Conservation (phyloP, 92 coral and sea anemone genomes). For the Paramuricea clavata region DNA sequence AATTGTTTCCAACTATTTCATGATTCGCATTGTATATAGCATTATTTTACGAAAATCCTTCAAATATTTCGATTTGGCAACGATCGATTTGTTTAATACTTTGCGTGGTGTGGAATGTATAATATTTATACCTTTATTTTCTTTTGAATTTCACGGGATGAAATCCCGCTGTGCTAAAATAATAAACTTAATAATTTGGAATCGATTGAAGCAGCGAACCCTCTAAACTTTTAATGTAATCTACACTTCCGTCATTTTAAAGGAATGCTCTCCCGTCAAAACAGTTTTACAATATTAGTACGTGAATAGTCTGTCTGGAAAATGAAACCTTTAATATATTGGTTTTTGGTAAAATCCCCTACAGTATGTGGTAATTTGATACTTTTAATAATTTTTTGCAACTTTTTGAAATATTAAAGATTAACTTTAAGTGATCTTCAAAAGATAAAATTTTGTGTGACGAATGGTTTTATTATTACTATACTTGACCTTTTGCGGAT, state of each 20-base stretch:
- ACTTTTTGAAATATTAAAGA: neutral
- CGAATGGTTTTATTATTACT: neutral
- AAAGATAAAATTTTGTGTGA: neutral
- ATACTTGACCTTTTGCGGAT: neutral
- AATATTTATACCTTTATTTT: conserved; percentile 20
- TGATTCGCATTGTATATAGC: conserved; percentile 28
- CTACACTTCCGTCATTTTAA: neutral
- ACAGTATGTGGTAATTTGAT: conserved; percentile 13
- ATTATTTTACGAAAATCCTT: conserved; percentile 49
- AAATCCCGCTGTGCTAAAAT: conserved; percentile 18
- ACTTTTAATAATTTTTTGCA: neutral
- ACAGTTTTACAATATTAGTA: neutral
- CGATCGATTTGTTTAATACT: neutral
- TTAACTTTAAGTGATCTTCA: neutral
- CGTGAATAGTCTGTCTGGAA: neutral
- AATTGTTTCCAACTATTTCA: conserved; percentile 28
- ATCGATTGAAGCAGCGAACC: neutral
- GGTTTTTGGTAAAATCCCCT: neutral
- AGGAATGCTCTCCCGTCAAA: neutral
- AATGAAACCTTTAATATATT: neutral
- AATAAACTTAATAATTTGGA: neutral
- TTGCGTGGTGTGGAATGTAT: conserved; percentile 42
- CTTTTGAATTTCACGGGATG: conserved; percentile 7
- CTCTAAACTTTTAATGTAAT: neutral
- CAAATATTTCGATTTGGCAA: conserved; percentile 41